Percentiles rank a stretch among this genome's conserved stretches.
Evolutionary conservation across 2,113 vertebrate species (phyloP).

Genomic region (Ranitomeya imitator): DNA sequence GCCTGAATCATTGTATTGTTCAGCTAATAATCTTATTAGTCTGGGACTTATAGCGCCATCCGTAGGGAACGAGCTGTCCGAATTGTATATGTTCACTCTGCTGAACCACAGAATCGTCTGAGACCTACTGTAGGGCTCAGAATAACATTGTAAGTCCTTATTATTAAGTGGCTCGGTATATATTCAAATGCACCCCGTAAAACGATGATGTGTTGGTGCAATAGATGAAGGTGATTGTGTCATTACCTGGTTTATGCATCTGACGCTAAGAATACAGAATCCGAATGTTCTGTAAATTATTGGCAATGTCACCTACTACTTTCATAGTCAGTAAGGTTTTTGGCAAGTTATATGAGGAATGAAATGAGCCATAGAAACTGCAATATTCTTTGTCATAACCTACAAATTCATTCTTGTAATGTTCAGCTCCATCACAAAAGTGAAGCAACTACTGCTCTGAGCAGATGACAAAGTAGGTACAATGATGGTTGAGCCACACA

Average conservation of each 20-base stretch:
- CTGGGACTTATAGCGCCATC: not conserved
- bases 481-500: not conserved
- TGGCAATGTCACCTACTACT: conserved; percentile 39
- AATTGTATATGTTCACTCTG: not conserved
- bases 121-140: not conserved
- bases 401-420: conserved; percentile 30
- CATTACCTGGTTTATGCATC: conserved; percentile 26
- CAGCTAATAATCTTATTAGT: not conserved
- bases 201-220: conserved; percentile 2
- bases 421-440: conserved; percentile 10
- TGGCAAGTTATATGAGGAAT: conserved; percentile 43
- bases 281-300: conserved; percentile 46
- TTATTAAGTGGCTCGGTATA: not conserved
- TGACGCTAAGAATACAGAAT: conserved; percentile 18
- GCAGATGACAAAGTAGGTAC: not conserved
- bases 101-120: not conserved
- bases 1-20: not conserved
- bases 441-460: not conserved
- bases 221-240: conserved; percentile 24
- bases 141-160: conserved; percentile 4
- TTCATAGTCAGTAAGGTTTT: conserved; percentile 48
- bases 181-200: not conserved
- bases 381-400: conserved; percentile 48
- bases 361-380: conserved; percentile 47
- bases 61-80: not conserved